Evolutionary conservation across 35 echinoderm and acorn worm genomes (phyloP).

Genomic region (Hemicentrotus pulcherrimus): DNA sequence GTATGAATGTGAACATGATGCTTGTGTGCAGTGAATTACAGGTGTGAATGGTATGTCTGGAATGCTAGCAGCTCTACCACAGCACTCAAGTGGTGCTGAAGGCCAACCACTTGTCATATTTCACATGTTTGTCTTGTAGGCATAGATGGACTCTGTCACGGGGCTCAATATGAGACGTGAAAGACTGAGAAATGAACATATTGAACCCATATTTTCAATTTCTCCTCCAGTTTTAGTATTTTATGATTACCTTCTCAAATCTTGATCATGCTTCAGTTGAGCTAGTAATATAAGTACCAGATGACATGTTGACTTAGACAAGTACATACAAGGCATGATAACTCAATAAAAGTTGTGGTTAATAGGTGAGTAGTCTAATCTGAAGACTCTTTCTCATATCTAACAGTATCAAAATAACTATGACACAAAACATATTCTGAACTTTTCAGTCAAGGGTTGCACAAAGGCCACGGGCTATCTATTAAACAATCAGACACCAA

Average conservation of each 20-base stretch:
- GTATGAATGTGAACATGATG: not conserved
- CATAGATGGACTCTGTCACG: not conserved
- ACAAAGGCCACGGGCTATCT: too few relatives aligned
- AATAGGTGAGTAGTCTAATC: not conserved
- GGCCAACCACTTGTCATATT: slow-evolving; percentile 16
- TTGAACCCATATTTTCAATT: not conserved
- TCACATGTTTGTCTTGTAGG: not conserved
- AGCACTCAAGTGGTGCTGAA: not conserved
- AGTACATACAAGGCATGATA: not conserved
- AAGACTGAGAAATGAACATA: not conserved
- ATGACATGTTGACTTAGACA: not conserved
- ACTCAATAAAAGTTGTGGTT: slow-evolving; percentile 11
- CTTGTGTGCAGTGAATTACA: not conserved
- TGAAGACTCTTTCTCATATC: not conserved
- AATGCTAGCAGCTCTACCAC: not conserved
- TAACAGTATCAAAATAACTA: not conserved
- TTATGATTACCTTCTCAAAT: not conserved
- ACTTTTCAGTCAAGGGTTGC: too few relatives aligned
- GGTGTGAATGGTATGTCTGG: not conserved
- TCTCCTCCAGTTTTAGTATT: not conserved
- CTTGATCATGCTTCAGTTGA: not conserved
- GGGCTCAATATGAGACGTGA: not conserved
- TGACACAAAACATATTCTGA: not conserved
- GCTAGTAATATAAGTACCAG: not conserved
- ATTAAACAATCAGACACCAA: too few relatives aligned